Percentiles rank a stretch among this genome's conserved stretches.
Evolutionary conservation across 2,888 invertebrate genomes (phyloP).

Genomic region (Reticulitermes lucifugus): DNA sequence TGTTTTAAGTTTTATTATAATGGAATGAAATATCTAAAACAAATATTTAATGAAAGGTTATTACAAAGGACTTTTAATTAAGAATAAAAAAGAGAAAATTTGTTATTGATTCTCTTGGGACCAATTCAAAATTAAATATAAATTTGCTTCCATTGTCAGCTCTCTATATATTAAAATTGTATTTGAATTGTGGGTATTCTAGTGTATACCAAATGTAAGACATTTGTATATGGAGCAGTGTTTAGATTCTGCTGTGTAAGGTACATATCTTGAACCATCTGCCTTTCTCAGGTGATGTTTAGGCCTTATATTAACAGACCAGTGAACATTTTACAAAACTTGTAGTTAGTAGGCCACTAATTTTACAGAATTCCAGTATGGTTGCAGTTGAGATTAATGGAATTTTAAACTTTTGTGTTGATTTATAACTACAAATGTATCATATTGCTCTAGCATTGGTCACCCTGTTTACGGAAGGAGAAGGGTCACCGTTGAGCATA

Average conservation of each 20-base stretch:
- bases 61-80: too few species aligned
- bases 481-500: too few species aligned
- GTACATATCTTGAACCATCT: neutral
- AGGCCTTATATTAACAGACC: neutral
- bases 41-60: neutral
- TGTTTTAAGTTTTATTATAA: neutral
- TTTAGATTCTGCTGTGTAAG: neutral
- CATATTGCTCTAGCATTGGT: too few species aligned
- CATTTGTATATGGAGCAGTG: neutral
- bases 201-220: too few species aligned
- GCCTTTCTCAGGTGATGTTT: neutral
- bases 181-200: neutral
- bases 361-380: neutral
- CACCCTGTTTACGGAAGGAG: too few species aligned
- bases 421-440: too few species aligned
- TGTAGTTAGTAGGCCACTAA: neutral
- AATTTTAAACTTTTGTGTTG: too few species aligned
- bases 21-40: neutral
- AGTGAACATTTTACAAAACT: neutral
- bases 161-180: neutral
- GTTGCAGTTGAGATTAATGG: too few species aligned
- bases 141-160: neutral
- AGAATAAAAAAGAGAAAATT: neutral
- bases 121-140: slow-evolving; percentile 1
- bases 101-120: neutral